Percentiles rank a stretch among this genome's conserved stretches.
These are phyloP conservation scores for Crypturellus tataupa DNA, from an alignment of 2,797 vertebrate species.

Conservation along the genomic window DNA sequence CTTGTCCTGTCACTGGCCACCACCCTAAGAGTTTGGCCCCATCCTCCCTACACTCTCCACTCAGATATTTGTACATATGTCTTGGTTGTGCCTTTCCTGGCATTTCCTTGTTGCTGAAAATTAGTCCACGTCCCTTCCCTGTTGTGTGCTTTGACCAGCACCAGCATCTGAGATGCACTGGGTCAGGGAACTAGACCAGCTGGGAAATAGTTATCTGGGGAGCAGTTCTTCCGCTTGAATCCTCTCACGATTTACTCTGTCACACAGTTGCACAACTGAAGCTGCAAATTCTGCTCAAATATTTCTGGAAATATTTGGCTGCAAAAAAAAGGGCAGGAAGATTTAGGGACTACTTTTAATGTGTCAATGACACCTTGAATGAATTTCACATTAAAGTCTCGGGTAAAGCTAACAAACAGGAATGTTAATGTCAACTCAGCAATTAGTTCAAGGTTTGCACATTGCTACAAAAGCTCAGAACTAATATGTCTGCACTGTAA, in stretches of 20 bases:
- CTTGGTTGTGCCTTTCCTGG: background rate
- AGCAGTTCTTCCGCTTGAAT: slow-evolving; percentile 10
- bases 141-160: background rate
- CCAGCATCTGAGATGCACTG: background rate
- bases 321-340: background rate
- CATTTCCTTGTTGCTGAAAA: background rate
- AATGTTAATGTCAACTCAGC: background rate
- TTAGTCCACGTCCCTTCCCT: background rate
- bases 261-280: background rate
- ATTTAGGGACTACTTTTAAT: background rate
- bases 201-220: background rate
- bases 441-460: slow-evolving; percentile 12
- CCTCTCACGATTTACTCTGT: background rate
- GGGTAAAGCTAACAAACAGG: background rate
- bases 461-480: background rate
- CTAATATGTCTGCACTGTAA: background rate
- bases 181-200: background rate
- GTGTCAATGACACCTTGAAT: background rate
- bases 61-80: too few relatives aligned
- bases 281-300: background rate
- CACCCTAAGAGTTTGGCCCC: too few relatives aligned
- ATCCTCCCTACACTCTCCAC: too few relatives aligned
- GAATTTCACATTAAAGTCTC: background rate
- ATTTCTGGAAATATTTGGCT: background rate
- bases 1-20: too few relatives aligned